Conservation (phyloP, 2,888 invertebrate genomes). For the Nomada fucata region DNA sequence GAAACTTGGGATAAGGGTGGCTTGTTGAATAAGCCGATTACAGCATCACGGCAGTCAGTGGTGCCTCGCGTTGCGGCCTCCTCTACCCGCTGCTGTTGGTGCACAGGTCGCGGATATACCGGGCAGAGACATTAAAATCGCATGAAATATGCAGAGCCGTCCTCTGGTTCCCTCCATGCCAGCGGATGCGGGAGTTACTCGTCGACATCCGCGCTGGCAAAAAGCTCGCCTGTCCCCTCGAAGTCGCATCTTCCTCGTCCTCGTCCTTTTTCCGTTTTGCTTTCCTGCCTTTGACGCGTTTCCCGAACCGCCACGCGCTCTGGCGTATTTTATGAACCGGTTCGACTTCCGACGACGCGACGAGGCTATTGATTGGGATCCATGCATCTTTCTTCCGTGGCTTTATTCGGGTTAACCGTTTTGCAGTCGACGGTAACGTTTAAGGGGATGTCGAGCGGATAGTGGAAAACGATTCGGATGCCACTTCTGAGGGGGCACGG, state of each 20-base stretch:
- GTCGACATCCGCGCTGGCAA: constrained; percentile 68
- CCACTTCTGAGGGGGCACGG: too few relatives aligned
- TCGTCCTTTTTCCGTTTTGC: neutral
- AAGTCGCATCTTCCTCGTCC: constrained; percentile 37
- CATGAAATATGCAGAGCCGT: constrained; percentile 81
- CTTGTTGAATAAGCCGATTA: constrained; percentile 83
- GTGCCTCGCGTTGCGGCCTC: constrained; percentile 59
- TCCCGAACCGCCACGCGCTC: neutral
- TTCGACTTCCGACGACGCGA: too few relatives aligned
- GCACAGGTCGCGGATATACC: constrained; percentile 55
- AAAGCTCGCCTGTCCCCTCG: constrained; percentile 65
- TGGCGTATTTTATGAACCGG: too few relatives aligned
- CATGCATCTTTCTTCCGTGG: too few relatives aligned
- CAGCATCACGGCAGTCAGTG: constrained; percentile 79
- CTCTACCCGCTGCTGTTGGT: constrained; percentile 48
- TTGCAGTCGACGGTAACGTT: too few relatives aligned
- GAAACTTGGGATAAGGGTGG: constrained; percentile 76
- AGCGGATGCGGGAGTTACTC: constrained; percentile 68
- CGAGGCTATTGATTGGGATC: too few relatives aligned
- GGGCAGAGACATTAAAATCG: constrained; percentile 84
- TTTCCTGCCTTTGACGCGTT: neutral
- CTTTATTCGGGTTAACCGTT: too few relatives aligned
- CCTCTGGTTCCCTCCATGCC: constrained; percentile 64
- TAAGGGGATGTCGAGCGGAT: too few relatives aligned
- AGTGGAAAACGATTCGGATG: too few relatives aligned